Evolutionary conservation across 2,888 invertebrate genomes (phyloP).

Genomic region (Drosophila melanosoma): DNA sequence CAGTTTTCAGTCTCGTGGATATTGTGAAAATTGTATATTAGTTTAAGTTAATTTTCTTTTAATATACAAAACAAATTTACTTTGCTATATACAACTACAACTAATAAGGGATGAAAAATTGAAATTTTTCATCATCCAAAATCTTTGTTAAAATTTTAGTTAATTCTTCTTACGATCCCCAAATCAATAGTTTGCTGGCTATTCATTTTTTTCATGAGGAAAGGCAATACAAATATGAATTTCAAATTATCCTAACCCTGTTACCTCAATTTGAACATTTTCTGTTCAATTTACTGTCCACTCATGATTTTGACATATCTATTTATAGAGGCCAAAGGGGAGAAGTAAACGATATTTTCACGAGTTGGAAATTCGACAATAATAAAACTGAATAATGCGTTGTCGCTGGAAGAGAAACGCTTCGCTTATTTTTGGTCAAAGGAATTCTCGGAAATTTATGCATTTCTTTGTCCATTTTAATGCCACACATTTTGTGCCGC

Average conservation of each 20-base stretch:
- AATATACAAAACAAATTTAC: no score
- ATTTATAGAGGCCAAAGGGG: conserved; percentile 21
- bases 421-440: conserved; percentile 33
- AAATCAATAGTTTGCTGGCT: not conserved
- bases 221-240: not conserved
- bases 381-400: conserved; percentile 43
- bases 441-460: conserved; percentile 61
- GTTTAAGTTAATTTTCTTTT: not conserved
- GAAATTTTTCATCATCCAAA: not conserved
- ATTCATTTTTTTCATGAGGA: not conserved
- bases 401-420: conserved; percentile 32
- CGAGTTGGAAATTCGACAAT: conserved; percentile 39
- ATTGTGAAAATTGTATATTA: conserved; percentile 27
- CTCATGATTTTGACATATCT: conserved; percentile 20
- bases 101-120: not conserved
- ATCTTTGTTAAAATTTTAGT: not conserved
- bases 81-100: not conserved
- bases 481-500: conserved; percentile 66
- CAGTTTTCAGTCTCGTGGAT: not conserved
- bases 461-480: conserved; percentile 60
- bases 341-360: conserved; percentile 15
- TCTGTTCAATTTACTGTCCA: conserved; percentile 1
- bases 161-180: not conserved
- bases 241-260: not conserved
- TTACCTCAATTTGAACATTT: conserved; percentile 11